Evolutionary conservation across 2,113 vertebrate genomes (phyloP).

Genomic region (Oceanites oceanicus): DNA sequence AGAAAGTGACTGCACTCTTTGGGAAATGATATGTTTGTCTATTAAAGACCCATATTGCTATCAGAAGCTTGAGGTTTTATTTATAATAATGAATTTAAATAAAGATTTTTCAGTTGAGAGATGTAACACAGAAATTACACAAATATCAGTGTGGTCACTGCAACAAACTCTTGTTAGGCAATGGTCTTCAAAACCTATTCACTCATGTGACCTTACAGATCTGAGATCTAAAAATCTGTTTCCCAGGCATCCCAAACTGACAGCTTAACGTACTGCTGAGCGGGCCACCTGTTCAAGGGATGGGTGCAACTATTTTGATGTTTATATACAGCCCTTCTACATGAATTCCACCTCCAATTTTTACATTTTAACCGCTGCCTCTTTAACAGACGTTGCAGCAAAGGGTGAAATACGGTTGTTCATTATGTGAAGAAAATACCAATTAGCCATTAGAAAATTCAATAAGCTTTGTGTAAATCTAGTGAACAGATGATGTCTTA

Average conservation of each 20-base stretch:
- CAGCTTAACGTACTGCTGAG: background rate
- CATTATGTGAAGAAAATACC: constrained; percentile 72
- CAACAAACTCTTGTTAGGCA: background rate
- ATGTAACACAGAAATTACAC: background rate
- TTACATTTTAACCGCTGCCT: background rate
- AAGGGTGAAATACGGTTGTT: constrained; percentile 62
- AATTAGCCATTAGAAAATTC: constrained; percentile 70
- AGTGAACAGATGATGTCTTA: constrained; percentile 67
- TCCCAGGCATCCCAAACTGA: background rate
- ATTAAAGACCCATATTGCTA: background rate
- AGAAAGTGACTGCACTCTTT: background rate
- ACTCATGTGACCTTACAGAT: background rate
- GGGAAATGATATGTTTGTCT: background rate
- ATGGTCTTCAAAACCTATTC: background rate
- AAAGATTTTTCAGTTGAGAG: background rate
- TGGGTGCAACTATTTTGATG: background rate
- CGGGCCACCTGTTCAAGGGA: background rate
- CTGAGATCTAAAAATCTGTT: background rate
- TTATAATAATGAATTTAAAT: background rate
- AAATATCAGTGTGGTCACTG: background rate
- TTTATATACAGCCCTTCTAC: background rate
- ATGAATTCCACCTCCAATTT: background rate
- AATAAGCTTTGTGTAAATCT: constrained; percentile 69
- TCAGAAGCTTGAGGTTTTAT: background rate
- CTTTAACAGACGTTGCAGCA: background rate